Percentiles rank a stretch among this genome's conserved stretches.
Conservation (phyloP, 2,888 invertebrate genomes). For the Serripes groenlandicus region DNA sequence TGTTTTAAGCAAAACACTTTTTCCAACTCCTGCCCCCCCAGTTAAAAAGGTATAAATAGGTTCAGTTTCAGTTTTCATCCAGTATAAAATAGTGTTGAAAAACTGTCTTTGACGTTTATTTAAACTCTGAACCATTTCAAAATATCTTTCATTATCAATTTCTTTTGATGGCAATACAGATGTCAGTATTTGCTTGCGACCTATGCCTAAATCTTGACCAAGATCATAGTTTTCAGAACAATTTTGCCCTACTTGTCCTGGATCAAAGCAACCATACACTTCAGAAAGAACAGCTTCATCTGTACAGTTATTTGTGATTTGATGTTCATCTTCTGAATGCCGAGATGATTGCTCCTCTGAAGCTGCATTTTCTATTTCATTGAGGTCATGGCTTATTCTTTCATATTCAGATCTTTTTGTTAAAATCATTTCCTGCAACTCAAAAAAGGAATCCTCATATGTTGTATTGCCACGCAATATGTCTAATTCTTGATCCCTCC, state of each 20-base stretch:
- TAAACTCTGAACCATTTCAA: slow-evolving; percentile 32
- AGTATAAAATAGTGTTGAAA: slow-evolving; percentile 47
- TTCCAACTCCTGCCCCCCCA: slow-evolving; percentile 67
- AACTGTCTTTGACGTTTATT: slow-evolving; percentile 54
- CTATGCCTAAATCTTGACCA: slow-evolving; percentile 46
- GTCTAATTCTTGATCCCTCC: slow-evolving; percentile 7
- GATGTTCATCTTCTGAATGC: not conserved
- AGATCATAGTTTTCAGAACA: slow-evolving; percentile 6
- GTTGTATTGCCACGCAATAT: not conserved
- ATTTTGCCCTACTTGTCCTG: not conserved
- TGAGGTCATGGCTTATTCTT: not conserved
- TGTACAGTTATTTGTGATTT: too few species aligned
- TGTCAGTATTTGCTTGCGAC: slow-evolving; percentile 14
- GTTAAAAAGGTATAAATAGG: slow-evolving; percentile 59
- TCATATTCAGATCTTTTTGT: not conserved
- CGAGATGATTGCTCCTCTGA: not conserved
- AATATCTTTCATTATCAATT: slow-evolving; percentile 45
- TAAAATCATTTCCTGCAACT: not conserved
- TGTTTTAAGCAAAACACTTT: slow-evolving; percentile 50
- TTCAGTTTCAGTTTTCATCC: slow-evolving; percentile 41
- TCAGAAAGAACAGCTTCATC: not conserved
- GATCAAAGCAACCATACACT: slow-evolving; percentile 7
- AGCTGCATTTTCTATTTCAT: not conserved
- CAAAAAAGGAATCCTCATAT: slow-evolving; percentile 18
- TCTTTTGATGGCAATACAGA: slow-evolving; percentile 15